Base-by-base conservation (phyloP, 2,113 vertebrate species). In the Campylomormyrus numenius region DNA sequence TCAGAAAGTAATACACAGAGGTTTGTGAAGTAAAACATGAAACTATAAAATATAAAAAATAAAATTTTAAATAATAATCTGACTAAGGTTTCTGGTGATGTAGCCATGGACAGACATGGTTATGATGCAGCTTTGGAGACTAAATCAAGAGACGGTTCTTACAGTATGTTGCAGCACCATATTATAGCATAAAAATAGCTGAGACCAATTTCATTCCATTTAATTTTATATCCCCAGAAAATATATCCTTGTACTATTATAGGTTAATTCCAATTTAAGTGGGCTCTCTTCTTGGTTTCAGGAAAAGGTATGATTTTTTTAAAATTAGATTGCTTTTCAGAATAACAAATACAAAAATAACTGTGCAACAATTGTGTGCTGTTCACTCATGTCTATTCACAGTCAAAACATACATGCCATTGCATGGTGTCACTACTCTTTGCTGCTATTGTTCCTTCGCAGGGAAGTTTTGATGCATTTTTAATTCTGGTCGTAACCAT, bases 401-500 rank as follows among this genome's bases (percentile, higher is more conserved):
- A 85, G 52, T 83, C 83, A 89, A 93, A 90, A 92, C 56, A 86
- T 50, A 80, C 91, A 89, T 85, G 83, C 49, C 91, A 90, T 91
- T 21, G 56, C 88, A 88, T 91, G 91, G 92, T 91, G 88, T 94
- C 93, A 91, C 90, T 90, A 89, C 92, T 90, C 91, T 93, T 89
- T 88, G 89, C 89, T 87, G 91, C 88, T 89, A 89, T 91, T 93
- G 91, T 92, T 90, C 50, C 92, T 91, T 94, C 88, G 91, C 89
- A 87, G 74, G 86, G 89, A 93, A 92, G 92, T 94, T 94, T 93
- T 93, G 92, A 93, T 94, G 92, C 93, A 94, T 95, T 94, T 95
- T 94, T 93, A 95, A 95, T 95, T 95, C 90, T 89, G 89, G 90
- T 42, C 89, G 94, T 94, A 95, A 93, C 93, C 92, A 94, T 94